These are phyloP conservation scores for Scartelaos histophorus DNA, from an alignment of 2,113 vertebrate genomes.

Conservation along the genomic window DNA sequence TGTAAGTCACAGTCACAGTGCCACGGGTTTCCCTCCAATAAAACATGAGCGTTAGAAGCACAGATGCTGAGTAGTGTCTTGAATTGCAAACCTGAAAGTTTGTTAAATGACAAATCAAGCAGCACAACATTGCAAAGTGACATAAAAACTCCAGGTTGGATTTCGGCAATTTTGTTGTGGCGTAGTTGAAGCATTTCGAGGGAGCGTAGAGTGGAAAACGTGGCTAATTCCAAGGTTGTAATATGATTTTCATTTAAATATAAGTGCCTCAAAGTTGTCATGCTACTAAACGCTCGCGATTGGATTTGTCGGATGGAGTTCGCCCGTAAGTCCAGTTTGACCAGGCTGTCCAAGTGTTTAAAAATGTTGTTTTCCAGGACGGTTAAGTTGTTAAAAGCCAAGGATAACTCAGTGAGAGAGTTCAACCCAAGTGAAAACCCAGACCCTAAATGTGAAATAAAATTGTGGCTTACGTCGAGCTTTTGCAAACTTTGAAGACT, in stretches of 20 bases:
- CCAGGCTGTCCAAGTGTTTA: not conserved
- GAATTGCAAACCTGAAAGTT: not conserved
- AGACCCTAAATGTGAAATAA: not conserved
- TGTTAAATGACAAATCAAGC: not conserved
- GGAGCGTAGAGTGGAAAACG: not conserved
- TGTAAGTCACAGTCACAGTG: conserved; percentile 9
- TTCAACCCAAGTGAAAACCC: not conserved
- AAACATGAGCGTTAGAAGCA: not conserved
- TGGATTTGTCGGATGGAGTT: not conserved
- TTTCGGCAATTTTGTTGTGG: not conserved
- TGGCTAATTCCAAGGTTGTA: not conserved
- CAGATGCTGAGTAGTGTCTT: conserved; percentile 8
- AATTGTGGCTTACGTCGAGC: conserved; percentile 1
- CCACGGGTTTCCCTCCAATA: conserved; percentile 10
- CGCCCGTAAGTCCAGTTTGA: not conserved
- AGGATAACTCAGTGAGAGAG: not conserved
- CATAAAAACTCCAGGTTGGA: not conserved
- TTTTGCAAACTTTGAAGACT: not conserved
- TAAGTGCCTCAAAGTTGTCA: not conserved
- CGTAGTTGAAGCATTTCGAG: not conserved
- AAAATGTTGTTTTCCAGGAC: conserved; percentile 2
- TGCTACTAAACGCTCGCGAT: not conserved
- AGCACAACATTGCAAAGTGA: not conserved
- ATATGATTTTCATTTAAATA: not conserved
- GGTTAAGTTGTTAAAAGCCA: conserved; percentile 5